Evolutionary conservation across 1,140 invertebrate species (phyloP), one percentile per base, ranked within the genome.

Genomic region (Eciton burchellii): DNA sequence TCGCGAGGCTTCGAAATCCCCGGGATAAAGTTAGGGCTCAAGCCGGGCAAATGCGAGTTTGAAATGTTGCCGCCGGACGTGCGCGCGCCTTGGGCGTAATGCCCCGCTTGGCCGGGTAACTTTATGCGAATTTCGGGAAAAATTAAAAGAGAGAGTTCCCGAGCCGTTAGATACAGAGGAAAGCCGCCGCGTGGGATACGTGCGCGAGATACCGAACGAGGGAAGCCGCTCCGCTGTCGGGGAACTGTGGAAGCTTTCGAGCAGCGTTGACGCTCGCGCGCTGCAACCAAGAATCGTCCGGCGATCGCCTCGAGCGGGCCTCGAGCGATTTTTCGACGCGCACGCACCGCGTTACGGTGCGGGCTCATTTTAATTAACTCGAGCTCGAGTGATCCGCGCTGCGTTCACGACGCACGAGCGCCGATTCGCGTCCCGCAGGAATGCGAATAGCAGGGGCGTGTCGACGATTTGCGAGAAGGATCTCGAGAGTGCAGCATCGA

Each of bases 81-180:
- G 86, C 76, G 70, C 71, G 66, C 60, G 54, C 77, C 66, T 74
- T 79, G 52, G 59, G 68, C 85, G 68, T 84, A 84, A 87, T 87
- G 77, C 86, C 74, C 66, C 52, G 79, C 83, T 83, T 68, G 83
- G 85, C 57, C 79, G 62, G 81, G 83, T 65, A 93, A 92, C 90
- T 91, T 89, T 89, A 91, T 92, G 92, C 91, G 91, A 92, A 93
- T 92, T 92, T 89, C 85, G 83, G 83, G 81, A 71, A 88, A 91
- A 92, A 92, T 88, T 88, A 88, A 88, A 88, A 88, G 86, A 88
- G 86, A 88, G 86, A 88, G 81, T 88, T 88, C 79, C 83, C 86
- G n/a, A n/a, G 72, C 24, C 49, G 54, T 52, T 54, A 62, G 47
- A 12, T 54, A 49, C 26, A 19, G 35, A 35, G 81, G 35, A 49